Evolutionary conservation across 2,888 invertebrate species (phyloP).

Genomic region (Norana najaformis): DNA sequence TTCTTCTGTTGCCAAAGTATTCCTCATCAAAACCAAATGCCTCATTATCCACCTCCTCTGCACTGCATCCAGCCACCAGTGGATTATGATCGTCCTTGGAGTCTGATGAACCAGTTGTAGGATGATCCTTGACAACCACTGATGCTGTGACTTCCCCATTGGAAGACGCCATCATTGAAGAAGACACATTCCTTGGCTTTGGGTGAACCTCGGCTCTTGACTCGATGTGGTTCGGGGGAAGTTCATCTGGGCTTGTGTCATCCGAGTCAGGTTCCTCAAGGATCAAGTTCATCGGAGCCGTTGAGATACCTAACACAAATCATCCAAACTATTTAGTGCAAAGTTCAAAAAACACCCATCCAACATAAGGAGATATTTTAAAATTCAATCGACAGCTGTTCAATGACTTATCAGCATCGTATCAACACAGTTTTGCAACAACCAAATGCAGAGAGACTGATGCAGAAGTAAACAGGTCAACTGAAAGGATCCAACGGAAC

Average conservation of each 20-base stretch:
- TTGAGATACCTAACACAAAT: not conserved
- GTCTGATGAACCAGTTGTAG: not conserved
- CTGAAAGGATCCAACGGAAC: too few species aligned
- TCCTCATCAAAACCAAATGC: not conserved
- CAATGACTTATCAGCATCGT: too few species aligned
- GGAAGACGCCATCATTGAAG: too few species aligned
- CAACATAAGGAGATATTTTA: too few species aligned
- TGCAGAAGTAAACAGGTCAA: too few species aligned
- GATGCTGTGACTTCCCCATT: not conserved
- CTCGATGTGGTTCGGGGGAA: not conserved
- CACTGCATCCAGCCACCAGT: not conserved
- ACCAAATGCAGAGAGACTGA: too few species aligned
- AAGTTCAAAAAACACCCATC: too few species aligned
- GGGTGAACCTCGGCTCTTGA: not conserved
- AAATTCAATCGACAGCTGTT: too few species aligned
- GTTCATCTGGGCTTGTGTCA: not conserved
- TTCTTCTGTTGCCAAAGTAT: not conserved
- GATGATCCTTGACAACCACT: not conserved
- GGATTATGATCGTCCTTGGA: not conserved
- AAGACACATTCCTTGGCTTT: not conserved
- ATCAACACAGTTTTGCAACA: too few species aligned
- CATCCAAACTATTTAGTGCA: not conserved
- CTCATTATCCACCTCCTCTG: not conserved
- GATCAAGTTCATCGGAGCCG: not conserved
- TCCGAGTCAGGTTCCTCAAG: not conserved